A percentile compares a stretch with the other conserved stretches of the same genome.
These are phyloP conservation scores for Chaetogeoica ovagalla DNA, from an alignment of 2,888 invertebrate genomes.

Conservation along the genomic window DNA sequence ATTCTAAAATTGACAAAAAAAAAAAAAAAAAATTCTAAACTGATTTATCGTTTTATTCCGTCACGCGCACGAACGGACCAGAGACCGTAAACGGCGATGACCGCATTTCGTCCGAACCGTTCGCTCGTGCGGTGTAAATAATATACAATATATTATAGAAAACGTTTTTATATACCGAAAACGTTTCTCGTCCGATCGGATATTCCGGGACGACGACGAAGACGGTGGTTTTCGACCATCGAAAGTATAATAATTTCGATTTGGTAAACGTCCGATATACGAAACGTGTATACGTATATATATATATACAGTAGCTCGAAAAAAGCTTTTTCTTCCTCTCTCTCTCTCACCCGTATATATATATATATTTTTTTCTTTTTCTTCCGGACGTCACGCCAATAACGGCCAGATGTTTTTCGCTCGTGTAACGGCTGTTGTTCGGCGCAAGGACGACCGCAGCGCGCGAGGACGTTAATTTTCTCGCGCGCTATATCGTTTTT, in stretches of 20 bases:
- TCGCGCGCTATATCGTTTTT: constrained; percentile 9
- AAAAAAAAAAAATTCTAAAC: too few species aligned
- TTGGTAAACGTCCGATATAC: neutral
- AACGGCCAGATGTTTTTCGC: constrained; percentile 39
- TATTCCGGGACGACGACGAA: neutral
- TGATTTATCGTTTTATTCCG: too few species aligned
- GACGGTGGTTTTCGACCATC: neutral
- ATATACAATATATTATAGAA: too few species aligned
- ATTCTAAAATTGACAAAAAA: too few species aligned
- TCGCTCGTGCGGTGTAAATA: neutral
- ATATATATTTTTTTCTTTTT: neutral
- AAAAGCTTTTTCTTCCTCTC: neutral
- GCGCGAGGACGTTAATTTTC: constrained; percentile 26
- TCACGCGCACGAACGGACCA: too few species aligned
- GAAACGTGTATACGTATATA: neutral
- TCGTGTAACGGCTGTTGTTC: constrained; percentile 42
- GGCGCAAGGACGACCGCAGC: neutral
- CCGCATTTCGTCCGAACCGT: neutral
- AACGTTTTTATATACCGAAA: neutral
- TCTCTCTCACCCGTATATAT: neutral
- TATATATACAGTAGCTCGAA: neutral
- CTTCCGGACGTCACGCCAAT: constrained; percentile 17
- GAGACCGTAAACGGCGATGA: too few species aligned
- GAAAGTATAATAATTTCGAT: neutral
- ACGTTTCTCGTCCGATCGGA: constrained; percentile 2